Evolutionary conservation across 2,797 vertebrate genomes (phyloP), one percentile per base, ranked within the genome.

Genomic region (Pseudomugil gertrudae): DNA sequence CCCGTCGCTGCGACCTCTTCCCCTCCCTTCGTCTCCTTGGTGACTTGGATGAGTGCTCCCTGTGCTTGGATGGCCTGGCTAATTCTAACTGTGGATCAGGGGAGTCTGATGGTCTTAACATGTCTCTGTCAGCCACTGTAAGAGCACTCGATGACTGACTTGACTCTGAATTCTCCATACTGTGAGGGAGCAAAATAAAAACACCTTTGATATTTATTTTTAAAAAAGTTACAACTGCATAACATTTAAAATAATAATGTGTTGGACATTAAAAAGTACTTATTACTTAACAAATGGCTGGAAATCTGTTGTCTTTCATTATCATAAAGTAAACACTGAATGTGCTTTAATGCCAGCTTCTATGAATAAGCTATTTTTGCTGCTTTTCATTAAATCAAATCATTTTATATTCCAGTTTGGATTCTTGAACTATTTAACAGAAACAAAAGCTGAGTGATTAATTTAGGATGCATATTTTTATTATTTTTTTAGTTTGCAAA

Each of bases 21-120:
- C 78, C 89, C 53, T 94, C 93, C 60, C 87, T 87, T 1, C 88
- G 90, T 92, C 87, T 87, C 85, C 90, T 90, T 63, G 92, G 89
- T 67, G 91, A 94, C 76, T 87, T 93, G 60, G 90, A 77, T 2
- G 57, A 79, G 30, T 71, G 79, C 74, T 87, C 91, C 70, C 82
- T 76, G 74, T 85, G 84, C 69, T 81, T 89, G 47, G 88, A 83
- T 66, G 89, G 53, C 38, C 83, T 76, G 64, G 72, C 60, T 26
- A 87, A 76, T 48, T 83, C 84, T 0, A 75, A 69, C 59, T 77
- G 76, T 55, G 77, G 86, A 72, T 81, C 80, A 0, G 57, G 27
- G 27, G 74, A 72, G 9, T 47, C 74, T 0, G 77, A 63, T 29
- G 81, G 56, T 43, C 17, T 84, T 2, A 32, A 33, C 68, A 68